Conservation (phyloP, 2,797 vertebrate genomes). For the Scolopax rusticola region DNA sequence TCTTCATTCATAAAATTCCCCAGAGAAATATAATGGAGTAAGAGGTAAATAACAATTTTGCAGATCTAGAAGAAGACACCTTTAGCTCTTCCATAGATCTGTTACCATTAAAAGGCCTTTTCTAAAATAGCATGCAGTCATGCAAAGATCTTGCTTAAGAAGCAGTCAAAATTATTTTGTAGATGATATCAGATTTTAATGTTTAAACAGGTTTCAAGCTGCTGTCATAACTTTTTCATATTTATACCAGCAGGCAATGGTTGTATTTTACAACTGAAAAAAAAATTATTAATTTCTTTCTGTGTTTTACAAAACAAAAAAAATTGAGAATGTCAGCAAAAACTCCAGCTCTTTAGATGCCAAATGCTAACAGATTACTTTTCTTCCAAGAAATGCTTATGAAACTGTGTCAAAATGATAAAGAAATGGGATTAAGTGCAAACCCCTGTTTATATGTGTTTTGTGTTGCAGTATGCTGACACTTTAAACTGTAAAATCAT, state of each 20-base stretch:
- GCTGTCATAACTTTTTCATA: slow-evolving; percentile 23
- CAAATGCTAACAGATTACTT: background rate
- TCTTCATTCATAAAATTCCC: background rate
- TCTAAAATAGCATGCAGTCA: background rate
- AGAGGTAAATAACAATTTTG: slow-evolving; percentile 4
- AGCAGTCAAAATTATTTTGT: background rate
- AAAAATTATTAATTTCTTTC: slow-evolving; percentile 29
- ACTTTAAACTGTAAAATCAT: background rate
- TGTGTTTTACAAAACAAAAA: slow-evolving; percentile 57
- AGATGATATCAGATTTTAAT: slow-evolving; percentile 10
- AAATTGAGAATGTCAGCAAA: background rate
- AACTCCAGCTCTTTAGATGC: background rate
- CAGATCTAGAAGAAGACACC: background rate
- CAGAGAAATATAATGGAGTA: background rate
- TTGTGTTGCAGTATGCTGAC: background rate
- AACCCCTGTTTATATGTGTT: background rate
- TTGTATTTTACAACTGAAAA: background rate
- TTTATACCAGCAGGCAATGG: slow-evolving; percentile 18
- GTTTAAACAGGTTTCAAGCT: slow-evolving; percentile 52
- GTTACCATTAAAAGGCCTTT: background rate
- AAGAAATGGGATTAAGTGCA: background rate
- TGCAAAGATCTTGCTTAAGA: background rate
- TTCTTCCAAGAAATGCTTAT: slow-evolving; percentile 6
- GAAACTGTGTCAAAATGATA: slow-evolving; percentile 15
- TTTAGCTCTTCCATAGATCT: background rate